Conservation (phyloP, 2,888 invertebrate species). For the Caenorhabditis macrosperma region DNA sequence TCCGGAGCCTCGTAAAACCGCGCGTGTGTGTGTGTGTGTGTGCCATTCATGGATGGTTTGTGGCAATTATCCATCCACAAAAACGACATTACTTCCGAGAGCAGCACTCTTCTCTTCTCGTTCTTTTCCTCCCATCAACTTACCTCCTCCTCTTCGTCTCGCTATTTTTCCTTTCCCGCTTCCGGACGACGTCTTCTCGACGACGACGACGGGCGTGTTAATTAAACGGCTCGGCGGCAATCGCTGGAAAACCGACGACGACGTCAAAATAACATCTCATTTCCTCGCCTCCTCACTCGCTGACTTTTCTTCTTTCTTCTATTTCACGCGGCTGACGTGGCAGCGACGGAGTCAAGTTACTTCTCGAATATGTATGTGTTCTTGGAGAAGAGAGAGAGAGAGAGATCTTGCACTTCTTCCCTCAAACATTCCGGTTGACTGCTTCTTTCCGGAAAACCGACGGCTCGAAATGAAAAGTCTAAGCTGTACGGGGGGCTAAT, state of each 20-base stretch:
- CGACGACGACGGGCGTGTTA: conserved; percentile 25
- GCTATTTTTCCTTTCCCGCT: conserved; percentile 13
- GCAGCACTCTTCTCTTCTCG: conserved; percentile 10
- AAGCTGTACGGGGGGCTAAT: too few relatives aligned
- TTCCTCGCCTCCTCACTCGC: conserved; percentile 4
- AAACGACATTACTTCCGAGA: conserved; percentile 50
- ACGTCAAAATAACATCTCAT: conserved; percentile 47
- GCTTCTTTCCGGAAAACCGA: neutral
- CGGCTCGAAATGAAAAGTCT: neutral
- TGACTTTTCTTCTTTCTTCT: conserved; percentile 6
- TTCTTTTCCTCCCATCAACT: conserved; percentile 17
- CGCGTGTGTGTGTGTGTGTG: neutral
- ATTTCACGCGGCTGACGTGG: conserved; percentile 39
- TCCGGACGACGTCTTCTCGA: conserved; percentile 17
- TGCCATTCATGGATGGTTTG: conserved; percentile 42
- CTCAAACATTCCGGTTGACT: neutral
- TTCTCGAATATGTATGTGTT: conserved; percentile 50
- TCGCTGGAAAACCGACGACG: neutral
- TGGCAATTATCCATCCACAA: conserved; percentile 47
- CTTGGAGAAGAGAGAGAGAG: neutral
- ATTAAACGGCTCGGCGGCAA: conserved; percentile 40
- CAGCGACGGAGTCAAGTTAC: conserved; percentile 43
- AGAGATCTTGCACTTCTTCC: neutral
- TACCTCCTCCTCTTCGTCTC: conserved; percentile 24
- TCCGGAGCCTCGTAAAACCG: conserved; percentile 15